Evolutionary conservation across 2,113 vertebrate genomes (phyloP), one percentile per base, ranked within the genome.

Genomic region (Embiotoca jacksoni): DNA sequence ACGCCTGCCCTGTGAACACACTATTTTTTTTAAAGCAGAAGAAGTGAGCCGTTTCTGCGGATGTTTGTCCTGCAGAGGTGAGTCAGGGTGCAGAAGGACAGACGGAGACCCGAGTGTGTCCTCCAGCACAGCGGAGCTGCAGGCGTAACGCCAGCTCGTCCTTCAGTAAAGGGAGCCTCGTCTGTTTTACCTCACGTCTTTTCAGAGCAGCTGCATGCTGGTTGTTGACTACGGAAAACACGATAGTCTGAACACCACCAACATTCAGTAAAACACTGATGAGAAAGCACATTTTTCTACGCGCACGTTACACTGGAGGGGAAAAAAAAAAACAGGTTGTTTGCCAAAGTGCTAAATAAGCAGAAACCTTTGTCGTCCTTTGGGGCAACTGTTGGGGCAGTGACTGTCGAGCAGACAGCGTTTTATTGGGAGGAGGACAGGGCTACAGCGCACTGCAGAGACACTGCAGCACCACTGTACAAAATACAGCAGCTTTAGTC

Each of bases 391-490:
- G 61, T 50, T 23, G 57, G 77, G 70, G 33, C 47, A 35, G 41
- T 1, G 63, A 47, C 0, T 63, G 73, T 66, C 7, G 11, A 58
- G 80, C 56, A 80, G 79, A 63, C 59, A 70, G 32, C 57, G 44
- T 83, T 88, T 68, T 59, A 50, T 13, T 63, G 56, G 35, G n/a
- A 55, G 66, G 65, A 73, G 78, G 46, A 75, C 30, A 23, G 30
- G 50, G 72, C 75, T 83, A 84, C 84, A 72, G 72, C 15, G 14
- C 50, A 31, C 81, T 88, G 91, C 88, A 88, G 88, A 70, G 75
- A 66, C 16, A 82, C 54, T 84, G 80, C 80, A 88, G 78, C 71
- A 81, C 16, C 10, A 46, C 3, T 23, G 23, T 23, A 23, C 23
- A 23, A 23, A 23, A 23, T 23, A 23, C 23, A 23, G 23, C 23